Evolutionary conservation across 2,888 invertebrate species (phyloP).

Genomic region (Pollenia amentaria): DNA sequence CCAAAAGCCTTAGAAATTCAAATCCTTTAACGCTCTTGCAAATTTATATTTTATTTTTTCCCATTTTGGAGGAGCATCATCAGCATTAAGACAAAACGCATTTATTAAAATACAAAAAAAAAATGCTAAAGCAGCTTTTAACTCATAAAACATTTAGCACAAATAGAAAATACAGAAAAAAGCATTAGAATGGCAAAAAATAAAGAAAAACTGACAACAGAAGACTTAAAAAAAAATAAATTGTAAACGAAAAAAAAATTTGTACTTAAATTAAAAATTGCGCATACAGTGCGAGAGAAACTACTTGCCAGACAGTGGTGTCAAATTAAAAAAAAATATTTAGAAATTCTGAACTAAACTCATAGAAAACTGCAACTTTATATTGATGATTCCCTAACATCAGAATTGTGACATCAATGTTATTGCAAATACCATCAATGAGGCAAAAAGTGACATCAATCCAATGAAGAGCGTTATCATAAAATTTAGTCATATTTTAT

Average conservation of each 20-base stretch:
- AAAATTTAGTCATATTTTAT: too few species aligned
- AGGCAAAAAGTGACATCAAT: too few species aligned
- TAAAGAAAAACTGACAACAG: conserved; percentile 48
- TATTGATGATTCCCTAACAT: too few species aligned
- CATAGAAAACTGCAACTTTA: too few species aligned
- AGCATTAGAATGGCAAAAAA: conserved; percentile 54
- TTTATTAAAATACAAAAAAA: conserved; percentile 60
- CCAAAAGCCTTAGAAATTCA: conserved; percentile 40
- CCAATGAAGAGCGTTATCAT: too few species aligned
- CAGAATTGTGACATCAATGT: too few species aligned
- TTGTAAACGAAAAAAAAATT: conserved; percentile 31
- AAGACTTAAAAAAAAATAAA: conserved; percentile 33
- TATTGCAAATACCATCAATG: too few species aligned
- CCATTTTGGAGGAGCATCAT: conserved; percentile 9
- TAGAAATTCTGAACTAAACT: too few species aligned
- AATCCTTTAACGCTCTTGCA: conserved; percentile 36
- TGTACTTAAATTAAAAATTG: conserved; percentile 73
- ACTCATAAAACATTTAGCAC: conserved; percentile 76
- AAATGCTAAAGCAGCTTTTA: conserved; percentile 77
- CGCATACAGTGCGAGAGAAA: conserved; percentile 54
- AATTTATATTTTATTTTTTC: conserved; percentile 25
- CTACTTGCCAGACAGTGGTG: conserved; percentile 12
- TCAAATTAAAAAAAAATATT: conserved; percentile 9
- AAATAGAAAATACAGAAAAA: conserved; percentile 57
- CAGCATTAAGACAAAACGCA: conserved; percentile 49